Conservation (phyloP, 1,140 invertebrate species). For the Drosophila repleta region DNA sequence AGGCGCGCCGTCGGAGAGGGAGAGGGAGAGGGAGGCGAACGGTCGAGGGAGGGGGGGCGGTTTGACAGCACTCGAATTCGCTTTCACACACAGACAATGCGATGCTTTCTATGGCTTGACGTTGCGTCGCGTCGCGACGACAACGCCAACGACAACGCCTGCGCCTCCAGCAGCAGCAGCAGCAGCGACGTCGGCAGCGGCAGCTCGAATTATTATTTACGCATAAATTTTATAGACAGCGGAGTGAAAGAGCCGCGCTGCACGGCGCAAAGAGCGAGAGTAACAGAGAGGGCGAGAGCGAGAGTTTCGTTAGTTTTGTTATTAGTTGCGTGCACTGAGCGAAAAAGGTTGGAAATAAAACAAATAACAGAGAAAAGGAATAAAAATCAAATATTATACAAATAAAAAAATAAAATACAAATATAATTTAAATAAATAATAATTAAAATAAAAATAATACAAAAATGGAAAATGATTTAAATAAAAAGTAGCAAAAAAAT, state of each 20-base stretch:
- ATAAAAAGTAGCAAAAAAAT: no score
- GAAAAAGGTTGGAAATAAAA: not conserved
- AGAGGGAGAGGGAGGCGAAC: no score
- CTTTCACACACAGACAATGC: slow-evolving; percentile 47
- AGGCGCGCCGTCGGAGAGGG: not conserved
- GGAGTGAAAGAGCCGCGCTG: slow-evolving; percentile 9
- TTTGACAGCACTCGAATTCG: slow-evolving; percentile 38
- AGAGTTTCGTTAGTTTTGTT: slow-evolving; percentile 42
- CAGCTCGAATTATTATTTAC: slow-evolving; percentile 40
- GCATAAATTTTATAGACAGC: slow-evolving; percentile 31
- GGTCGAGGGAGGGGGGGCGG: not conserved
- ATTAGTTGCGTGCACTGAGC: slow-evolving; percentile 27
- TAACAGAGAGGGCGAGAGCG: slow-evolving; percentile 21
- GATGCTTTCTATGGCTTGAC: slow-evolving; percentile 50
- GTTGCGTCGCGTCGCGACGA: slow-evolving; percentile 15
- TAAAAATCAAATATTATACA: no score
- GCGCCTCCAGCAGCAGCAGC: not conserved
- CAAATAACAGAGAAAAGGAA: no score
- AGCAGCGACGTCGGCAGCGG: slow-evolving; percentile 1
- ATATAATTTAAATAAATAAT: no score
- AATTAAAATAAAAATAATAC: no score
- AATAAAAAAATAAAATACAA: no score
- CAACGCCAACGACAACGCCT: no score
- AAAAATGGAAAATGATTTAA: no score
- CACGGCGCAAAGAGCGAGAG: slow-evolving; percentile 13